Evolutionary conservation across 2,797 vertebrate species (phyloP).

Genomic region (Neosalanx taihuensis): DNA sequence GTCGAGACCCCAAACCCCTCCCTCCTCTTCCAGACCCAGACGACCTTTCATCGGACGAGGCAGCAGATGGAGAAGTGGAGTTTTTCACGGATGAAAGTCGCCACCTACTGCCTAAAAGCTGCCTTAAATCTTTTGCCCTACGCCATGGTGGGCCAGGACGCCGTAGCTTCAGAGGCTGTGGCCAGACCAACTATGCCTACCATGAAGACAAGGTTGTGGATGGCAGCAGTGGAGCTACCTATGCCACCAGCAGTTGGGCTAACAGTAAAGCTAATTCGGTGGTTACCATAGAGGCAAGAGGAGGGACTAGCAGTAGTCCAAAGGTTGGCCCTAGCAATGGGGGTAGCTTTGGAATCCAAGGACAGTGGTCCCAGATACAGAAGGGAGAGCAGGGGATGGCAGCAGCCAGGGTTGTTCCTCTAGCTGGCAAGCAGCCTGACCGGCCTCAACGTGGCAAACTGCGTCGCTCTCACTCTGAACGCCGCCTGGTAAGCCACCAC

Average conservation of each 20-base stretch:
- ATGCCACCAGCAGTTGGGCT: constrained; percentile 58
- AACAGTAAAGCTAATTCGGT: constrained; percentile 36
- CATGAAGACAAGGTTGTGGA: constrained; percentile 64
- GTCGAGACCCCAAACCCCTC: constrained; percentile 83
- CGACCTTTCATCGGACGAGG: constrained; percentile 79
- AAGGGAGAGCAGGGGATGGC: constrained; percentile 27
- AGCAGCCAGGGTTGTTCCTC: constrained; percentile 37
- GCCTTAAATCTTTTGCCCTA: constrained; percentile 63
- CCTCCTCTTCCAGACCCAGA: constrained; percentile 82
- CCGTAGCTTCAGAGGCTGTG: constrained; percentile 81
- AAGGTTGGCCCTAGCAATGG: constrained; percentile 27
- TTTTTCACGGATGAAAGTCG: constrained; percentile 83
- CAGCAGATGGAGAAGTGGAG: constrained; percentile 88
- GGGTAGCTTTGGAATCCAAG: constrained; percentile 16
- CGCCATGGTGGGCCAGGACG: constrained; percentile 63
- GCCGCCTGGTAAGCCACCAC: constrained; percentile 57
- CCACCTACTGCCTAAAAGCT: constrained; percentile 70
- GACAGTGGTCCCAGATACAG: constrained; percentile 32
- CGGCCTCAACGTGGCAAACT: constrained; percentile 64
- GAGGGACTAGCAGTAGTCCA: background rate
- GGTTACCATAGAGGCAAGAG: constrained; percentile 7
- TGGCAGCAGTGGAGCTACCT: constrained; percentile 13
- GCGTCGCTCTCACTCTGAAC: constrained; percentile 76
- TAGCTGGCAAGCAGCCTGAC: constrained; percentile 50
- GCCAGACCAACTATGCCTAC: constrained; percentile 89